These are phyloP conservation scores for Lissocephala sabroskyi DNA, from an alignment of 2,888 invertebrate genomes.

Conservation along the genomic window DNA sequence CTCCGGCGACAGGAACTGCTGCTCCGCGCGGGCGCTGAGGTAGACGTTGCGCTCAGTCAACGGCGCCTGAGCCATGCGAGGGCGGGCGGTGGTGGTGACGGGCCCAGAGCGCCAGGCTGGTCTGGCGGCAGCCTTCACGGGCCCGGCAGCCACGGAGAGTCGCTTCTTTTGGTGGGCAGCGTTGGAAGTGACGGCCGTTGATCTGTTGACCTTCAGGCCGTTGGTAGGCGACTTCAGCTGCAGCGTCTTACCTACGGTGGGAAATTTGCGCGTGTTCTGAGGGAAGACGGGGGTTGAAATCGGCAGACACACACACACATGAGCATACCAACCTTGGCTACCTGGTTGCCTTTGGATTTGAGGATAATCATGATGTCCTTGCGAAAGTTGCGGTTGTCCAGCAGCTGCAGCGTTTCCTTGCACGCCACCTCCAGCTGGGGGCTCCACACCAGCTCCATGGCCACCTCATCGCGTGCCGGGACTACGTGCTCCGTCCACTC, in stretches of 20 bases:
- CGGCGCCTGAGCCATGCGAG: constrained; percentile 31
- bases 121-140: constrained; percentile 9
- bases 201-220: constrained; percentile 60
- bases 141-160: constrained; percentile 9
- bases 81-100: constrained; percentile 6
- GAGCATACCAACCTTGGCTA: constrained; percentile 49
- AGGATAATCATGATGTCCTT: constrained; percentile 79
- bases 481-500: constrained; percentile 76
- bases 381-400: constrained; percentile 77
- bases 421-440: constrained; percentile 76
- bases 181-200: constrained; percentile 7
- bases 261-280: constrained; percentile 66
- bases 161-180: constrained; percentile 39
- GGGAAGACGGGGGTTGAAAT: constrained; percentile 27
- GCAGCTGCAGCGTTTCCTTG: constrained; percentile 78
- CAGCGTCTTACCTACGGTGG: constrained; percentile 64
- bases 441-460: constrained; percentile 78
- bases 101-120: constrained; percentile 15
- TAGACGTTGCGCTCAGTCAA: constrained; percentile 55
- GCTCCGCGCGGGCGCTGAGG: neutral
- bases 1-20: constrained; percentile 19
- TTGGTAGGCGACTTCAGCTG: constrained; percentile 69
- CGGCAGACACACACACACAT: no score
- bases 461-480: constrained; percentile 74
- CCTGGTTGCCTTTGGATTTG: constrained; percentile 74